Percentiles rank a stretch among this genome's conserved stretches.
phyloP scores from a whole-genome alignment of 2,888 invertebrate species.

The Drosophila multiciliata region DNA sequence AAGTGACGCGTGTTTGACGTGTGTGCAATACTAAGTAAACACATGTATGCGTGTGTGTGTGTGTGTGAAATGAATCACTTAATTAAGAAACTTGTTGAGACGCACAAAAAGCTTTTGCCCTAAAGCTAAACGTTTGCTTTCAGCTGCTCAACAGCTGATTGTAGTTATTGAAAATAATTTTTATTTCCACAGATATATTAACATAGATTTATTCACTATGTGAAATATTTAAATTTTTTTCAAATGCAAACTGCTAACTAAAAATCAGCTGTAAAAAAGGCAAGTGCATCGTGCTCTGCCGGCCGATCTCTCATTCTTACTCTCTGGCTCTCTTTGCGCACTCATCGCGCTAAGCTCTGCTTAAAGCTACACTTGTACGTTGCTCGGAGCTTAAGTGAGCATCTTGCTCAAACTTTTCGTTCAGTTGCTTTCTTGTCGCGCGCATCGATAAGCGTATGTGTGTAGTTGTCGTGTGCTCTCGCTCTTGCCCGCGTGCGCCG shows the following conservation, averaged over 20 bases:
- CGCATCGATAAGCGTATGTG: conserved; percentile 51
- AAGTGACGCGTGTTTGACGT: conserved; percentile 66
- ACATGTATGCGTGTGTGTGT: background rate
- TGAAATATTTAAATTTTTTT: background rate
- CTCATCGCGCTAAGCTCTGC: conserved; percentile 46
- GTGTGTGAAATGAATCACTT: conserved; percentile 20
- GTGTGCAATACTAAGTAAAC: conserved; percentile 31
- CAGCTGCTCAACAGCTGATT: conserved; percentile 37
- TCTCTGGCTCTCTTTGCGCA: conserved; percentile 11
- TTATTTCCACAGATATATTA: background rate
- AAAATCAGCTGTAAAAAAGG: conserved; percentile 46
- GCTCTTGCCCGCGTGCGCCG: conserved; percentile 21
- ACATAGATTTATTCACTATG: background rate
- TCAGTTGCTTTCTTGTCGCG: conserved; percentile 64
- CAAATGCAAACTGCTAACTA: background rate
- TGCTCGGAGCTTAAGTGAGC: conserved; percentile 43
- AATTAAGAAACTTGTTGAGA: conserved; percentile 10
- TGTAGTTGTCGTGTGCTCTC: conserved; percentile 48
- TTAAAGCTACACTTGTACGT: conserved; percentile 65
- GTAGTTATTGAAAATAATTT: background rate
- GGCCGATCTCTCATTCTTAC: conserved; percentile 8
- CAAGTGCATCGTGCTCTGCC: conserved; percentile 17
- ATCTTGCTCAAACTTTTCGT: conserved; percentile 40
- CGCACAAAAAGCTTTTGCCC: conserved; percentile 36
- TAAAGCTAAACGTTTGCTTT: conserved; percentile 58